Evolutionary conservation across 1,140 invertebrate species (phyloP), one percentile per base, ranked within the genome.

Genomic region (Diabrotica virgifera): DNA sequence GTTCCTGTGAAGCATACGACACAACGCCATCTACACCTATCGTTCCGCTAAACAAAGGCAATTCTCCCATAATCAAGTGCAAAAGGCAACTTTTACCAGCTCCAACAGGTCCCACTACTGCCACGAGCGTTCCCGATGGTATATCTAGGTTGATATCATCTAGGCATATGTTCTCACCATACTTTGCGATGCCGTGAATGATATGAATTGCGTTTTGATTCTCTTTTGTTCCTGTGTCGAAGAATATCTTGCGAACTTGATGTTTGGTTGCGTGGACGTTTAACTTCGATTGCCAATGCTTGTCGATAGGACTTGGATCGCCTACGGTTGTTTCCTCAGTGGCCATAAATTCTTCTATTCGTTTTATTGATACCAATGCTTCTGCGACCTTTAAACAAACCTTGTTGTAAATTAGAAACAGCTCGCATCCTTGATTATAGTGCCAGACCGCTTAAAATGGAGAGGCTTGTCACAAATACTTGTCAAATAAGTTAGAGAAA

Each of bases 41-140:
- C 36, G 56, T 70, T n/a, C 77, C 77, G 52, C 54, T 59, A 46
- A 77, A 78, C 0, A 90, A 70, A 5, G 90, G 88, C 36, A 96
- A 75, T 80, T 97, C 95, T 54, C 86, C 82, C 8, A 96, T 81
- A 57, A 96, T 82, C 5, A 87, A 83, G 75, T 95, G 88, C 10
- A 96, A 80, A 5, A 96, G 78, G 11, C 93, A 94, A 72, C 87
- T 86, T 81, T 90, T 91, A 63, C 90, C 90, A 14, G 86, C 79
- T 50, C 90, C 89, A 10, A 91, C 88, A 14, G 86, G 83, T 10
- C 90, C 90, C 66, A 92, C 85, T 3, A 91, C 81, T 2, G 86
- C 86, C 4, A 89, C 74, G 38, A 91, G 71, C 70, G 89, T 62
- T 13, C 85, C 85, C 1, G 81, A 72, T 54, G 82, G 82, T 5